These are phyloP conservation scores for Nannoperca australis DNA, from an alignment of 2,797 vertebrate genomes.

Conservation along the genomic window DNA sequence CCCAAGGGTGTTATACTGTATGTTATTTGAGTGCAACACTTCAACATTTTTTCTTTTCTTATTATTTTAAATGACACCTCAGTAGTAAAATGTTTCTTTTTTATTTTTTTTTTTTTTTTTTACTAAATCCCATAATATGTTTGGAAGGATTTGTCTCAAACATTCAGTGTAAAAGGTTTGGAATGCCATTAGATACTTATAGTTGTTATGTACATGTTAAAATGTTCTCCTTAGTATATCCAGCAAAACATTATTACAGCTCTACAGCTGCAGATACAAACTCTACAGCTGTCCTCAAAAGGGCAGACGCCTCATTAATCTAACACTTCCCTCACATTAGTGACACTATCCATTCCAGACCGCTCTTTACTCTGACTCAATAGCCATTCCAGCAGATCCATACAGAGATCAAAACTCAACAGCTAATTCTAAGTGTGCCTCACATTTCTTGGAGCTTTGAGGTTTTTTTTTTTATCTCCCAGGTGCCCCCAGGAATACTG, in stretches of 20 bases:
- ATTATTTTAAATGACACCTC: neutral
- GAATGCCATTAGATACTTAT: neutral
- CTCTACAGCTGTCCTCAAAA: conserved; percentile 29
- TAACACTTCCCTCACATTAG: conserved; percentile 42
- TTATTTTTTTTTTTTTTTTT: neutral
- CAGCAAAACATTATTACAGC: neutral
- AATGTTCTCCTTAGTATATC: neutral
- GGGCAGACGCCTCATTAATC: conserved; percentile 57
- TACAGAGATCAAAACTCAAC: conserved; percentile 45
- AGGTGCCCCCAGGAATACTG: conserved; percentile 21
- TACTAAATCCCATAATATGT: neutral
- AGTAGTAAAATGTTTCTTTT: neutral
- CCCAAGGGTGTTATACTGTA: neutral
- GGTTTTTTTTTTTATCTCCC: conserved; percentile 18
- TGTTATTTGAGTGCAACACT: too few relatives aligned
- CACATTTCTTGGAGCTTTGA: conserved; percentile 19
- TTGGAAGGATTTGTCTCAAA: neutral
- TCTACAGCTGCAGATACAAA: too few relatives aligned
- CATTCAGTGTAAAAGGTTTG: neutral
- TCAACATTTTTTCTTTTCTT: too few relatives aligned
- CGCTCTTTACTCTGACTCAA: conserved; percentile 22
- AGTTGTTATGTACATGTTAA: too few relatives aligned
- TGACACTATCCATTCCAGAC: conserved; percentile 21
- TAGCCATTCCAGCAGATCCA: conserved; percentile 45
- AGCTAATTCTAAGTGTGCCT: conserved; percentile 36